Base-by-base conservation (phyloP, 2,888 invertebrate genomes). In the Himalopsyche anomala region DNA sequence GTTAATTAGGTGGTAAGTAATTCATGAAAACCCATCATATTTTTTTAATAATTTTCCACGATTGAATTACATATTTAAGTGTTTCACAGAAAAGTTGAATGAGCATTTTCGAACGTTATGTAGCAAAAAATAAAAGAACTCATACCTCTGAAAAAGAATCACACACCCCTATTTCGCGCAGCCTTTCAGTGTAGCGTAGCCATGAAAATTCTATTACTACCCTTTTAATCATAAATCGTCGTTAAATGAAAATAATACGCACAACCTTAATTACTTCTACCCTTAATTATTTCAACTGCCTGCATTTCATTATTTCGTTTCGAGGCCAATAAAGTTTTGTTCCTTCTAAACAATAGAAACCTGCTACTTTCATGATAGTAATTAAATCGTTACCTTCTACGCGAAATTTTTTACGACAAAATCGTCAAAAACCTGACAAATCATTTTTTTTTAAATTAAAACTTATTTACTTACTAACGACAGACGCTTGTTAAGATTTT, bases 211-310 rank as follows among this genome's bases (percentile, higher is more conserved):
- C 74, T 74, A 74, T 74, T 28, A 74, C 74, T 74, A 74, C 74
- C 74, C 74, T 74, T 83, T 83, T 83, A 83, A 83, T 83, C 83
- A 79, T 83, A 83, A 83, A 83, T 83, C 74, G 83, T 51, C 54
- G 74, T 83, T 83, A 74, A 83, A 83, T 79, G 83, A 83, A 83
- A 74, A 83, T 79, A 83, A 83, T 83, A 51, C 83, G 51, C 54
- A 74, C 74, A 74, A 74, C 74, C 74, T 74, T 74, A 74, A 74
- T 74, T 74, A 74, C 74, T 74, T 36, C 74, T 74, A 74, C 74
- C 74, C 74, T 36, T 74, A 74, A 36, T 51, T 51, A 51, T 74
- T 74, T 74, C 74, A 36, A 74, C 74, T 19, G 74, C 74, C 74
- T 74, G 74, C 74, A 74, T 74, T 74, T 74, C 74, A 74, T 74